Base-by-base conservation (phyloP, 2,888 invertebrate species). In the Hymenopus coronatus region DNA sequence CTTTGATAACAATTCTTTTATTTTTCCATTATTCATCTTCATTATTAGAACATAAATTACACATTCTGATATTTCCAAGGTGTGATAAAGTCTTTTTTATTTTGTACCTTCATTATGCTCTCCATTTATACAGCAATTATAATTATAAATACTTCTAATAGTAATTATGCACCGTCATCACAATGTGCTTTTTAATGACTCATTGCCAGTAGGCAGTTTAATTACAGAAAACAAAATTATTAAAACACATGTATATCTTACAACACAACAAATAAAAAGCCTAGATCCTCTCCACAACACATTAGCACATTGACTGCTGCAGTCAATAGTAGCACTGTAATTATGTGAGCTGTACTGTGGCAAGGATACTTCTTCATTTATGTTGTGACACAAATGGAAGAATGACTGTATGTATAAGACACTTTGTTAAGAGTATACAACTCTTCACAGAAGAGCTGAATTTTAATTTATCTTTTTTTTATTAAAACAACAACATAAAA, bases 371-470 rank as follows among this genome's bases (percentile, higher is more conserved):
- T 70, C 54, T 70, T 70, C 54, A 20, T 20, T 70, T 25, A 54
- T 54, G 54, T 15, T 54, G 54, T 14, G 15, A 54, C 14, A 20
- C 54, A 70, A 70, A 20, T 70, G 54, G 25, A 70, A 70, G 20
- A 70, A 84, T 12, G 84, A n/a, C 28, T 9, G 20, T 15, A 30
- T 30, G 84, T 4, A 33, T 84, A 84, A 85, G 46, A 85, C 85
- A 85, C 85, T 46, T 46, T 85, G 85, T 46, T 70, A 40, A 70
- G 54, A 70, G 25, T 70, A 70, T 1, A 85, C 46, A 40, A 46
- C 87, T 54, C 87, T 87, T 87, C 87, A 87, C 30, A 87, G 87
- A 87, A 87, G 87, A 87, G 82, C 82, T 87, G 82, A 33, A 33
- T 28, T 91, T 85, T 70, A 70, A 70, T 70, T 70, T 70, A 70